These are phyloP conservation scores for Yponomeuta evonymella DNA, from an alignment of 2,888 invertebrate genomes.

Conservation along the genomic window DNA sequence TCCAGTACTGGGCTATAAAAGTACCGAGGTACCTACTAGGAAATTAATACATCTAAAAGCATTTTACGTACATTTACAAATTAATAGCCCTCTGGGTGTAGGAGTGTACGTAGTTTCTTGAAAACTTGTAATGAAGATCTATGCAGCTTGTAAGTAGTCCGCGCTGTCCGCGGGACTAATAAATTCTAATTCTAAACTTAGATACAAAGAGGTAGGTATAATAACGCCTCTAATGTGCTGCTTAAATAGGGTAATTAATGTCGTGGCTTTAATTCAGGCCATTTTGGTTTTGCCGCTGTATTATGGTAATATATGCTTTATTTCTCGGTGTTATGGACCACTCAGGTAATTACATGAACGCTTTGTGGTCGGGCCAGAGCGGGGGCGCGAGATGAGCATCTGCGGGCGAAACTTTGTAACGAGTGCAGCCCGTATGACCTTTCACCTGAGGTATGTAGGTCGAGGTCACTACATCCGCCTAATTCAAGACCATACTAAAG, in stretches of 20 bases:
- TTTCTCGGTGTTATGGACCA: not conserved
- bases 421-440: not conserved
- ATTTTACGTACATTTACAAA: too few species aligned
- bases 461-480: not conserved
- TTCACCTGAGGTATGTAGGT: not conserved
- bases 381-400: not conserved
- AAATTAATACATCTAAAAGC: too few species aligned
- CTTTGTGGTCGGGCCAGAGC: not conserved
- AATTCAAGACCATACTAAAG: not conserved
- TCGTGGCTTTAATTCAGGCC: not conserved
- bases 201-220: not conserved
- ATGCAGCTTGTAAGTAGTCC: not conserved
- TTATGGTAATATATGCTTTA: not conserved
- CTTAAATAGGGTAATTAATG: not conserved
- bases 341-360: not conserved
- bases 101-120: not conserved
- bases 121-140: not conserved
- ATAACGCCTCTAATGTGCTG: not conserved
- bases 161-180: not conserved
- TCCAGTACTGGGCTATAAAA: too few species aligned
- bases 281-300: not conserved
- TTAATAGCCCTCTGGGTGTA: too few species aligned
- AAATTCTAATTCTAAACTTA: slow-evolving; percentile 3
- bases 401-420: not conserved
- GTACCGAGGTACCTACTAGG: too few species aligned